Conservation (phyloP, 2,797 vertebrate genomes). For the Coendou prehensilis region DNA sequence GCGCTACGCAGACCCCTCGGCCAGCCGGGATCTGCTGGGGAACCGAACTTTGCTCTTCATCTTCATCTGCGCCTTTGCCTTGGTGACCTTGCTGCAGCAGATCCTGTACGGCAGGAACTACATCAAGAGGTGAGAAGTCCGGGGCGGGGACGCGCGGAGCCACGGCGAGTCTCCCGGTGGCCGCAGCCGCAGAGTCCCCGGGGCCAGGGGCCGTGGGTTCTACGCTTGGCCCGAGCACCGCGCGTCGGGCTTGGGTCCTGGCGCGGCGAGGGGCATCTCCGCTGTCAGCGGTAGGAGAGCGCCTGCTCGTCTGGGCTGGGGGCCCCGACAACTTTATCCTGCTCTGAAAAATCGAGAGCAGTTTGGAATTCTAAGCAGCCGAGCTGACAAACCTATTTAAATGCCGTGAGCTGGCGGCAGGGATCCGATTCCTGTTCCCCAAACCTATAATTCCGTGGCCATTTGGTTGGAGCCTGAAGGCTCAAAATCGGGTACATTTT, state of each 20-base stretch:
- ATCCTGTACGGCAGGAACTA: constrained; percentile 98
- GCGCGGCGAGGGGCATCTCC: not conserved
- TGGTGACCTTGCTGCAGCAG: constrained; percentile 98
- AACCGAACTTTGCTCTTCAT: constrained; percentile 98
- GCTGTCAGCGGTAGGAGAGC: not conserved
- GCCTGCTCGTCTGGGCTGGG: not conserved
- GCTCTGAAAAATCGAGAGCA: not conserved
- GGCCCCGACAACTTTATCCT: constrained; percentile 45
- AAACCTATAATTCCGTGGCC: not conserved
- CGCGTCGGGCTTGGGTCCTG: not conserved
- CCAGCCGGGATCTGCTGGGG: constrained; percentile 95
- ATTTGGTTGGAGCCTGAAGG: not conserved
- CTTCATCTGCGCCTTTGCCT: constrained; percentile 98
- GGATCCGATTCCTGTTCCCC: not conserved
- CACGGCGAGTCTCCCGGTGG: not conserved
- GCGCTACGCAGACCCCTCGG: constrained; percentile 97
- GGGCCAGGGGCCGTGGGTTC: not conserved
- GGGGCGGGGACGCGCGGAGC: rapidly evolving
- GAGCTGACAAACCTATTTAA: not conserved
- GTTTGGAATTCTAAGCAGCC: constrained; percentile 24
- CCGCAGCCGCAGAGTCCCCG: not conserved
- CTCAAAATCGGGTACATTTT: not conserved
- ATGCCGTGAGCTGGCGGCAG: not conserved
- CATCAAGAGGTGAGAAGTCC: constrained; percentile 95
- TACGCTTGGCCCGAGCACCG: not conserved